These are phyloP conservation scores for Caranx melampygus DNA, from an alignment of 2,113 vertebrate genomes.

Conservation along the genomic window DNA sequence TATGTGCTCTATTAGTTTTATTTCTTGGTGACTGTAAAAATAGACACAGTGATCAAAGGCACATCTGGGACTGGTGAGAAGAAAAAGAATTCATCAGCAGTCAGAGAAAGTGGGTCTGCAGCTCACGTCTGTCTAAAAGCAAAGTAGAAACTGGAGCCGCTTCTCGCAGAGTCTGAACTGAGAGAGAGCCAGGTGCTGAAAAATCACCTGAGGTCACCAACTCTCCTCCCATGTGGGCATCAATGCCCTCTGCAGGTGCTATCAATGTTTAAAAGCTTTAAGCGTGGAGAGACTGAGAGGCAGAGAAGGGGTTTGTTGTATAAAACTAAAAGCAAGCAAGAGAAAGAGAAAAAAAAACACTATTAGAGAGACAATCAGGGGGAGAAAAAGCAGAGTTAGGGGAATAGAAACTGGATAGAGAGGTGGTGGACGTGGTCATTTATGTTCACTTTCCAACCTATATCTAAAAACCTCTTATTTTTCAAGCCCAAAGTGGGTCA, in stretches of 20 bases:
- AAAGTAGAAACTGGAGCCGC: constrained; percentile 32
- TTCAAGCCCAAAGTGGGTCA: constrained; percentile 56
- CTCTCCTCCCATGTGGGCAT: constrained; percentile 49
- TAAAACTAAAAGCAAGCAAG: constrained; percentile 56
- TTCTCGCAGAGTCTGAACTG: constrained; percentile 48
- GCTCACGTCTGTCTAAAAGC: constrained; percentile 65
- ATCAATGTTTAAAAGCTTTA: constrained; percentile 79
- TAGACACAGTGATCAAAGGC: constrained; percentile 80
- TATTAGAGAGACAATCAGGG: constrained; percentile 10
- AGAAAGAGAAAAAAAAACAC: constrained; percentile 41
- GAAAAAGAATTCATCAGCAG: constrained; percentile 76
- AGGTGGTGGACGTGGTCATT: constrained; percentile 30
- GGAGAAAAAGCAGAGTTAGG: background rate
- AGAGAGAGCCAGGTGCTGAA: constrained; percentile 75
- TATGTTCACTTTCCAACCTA: constrained; percentile 21
- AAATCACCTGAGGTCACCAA: constrained; percentile 73
- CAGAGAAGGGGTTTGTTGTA: constrained; percentile 37
- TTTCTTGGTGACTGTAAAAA: constrained; percentile 78
- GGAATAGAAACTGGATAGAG: constrained; percentile 21
- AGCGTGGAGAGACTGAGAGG: constrained; percentile 41
- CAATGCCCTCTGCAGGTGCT: constrained; percentile 61
- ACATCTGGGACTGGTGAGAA: constrained; percentile 73
- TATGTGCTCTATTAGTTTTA: constrained; percentile 64
- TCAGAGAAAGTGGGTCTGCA: constrained; percentile 58
- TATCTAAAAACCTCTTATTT: constrained; percentile 33